Conservation (phyloP, 2,888 invertebrate species). For the Melitaea athalia region DNA sequence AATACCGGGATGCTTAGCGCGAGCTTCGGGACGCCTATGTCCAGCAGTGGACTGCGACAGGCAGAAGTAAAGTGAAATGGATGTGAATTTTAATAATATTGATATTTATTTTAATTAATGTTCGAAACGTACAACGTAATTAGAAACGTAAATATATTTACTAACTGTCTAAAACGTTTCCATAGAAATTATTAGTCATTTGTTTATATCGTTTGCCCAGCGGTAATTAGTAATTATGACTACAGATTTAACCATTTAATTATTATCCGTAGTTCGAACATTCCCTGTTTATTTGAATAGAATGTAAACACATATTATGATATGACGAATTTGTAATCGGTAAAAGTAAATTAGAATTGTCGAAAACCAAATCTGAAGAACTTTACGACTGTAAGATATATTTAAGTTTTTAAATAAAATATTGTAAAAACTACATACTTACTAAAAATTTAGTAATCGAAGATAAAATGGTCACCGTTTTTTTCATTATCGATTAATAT, state of each 20-base stretch:
- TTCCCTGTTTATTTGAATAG: not conserved
- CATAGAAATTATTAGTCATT: constrained; percentile 31
- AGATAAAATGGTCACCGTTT: too few relatives aligned
- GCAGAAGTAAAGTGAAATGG: too few relatives aligned
- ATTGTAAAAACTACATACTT: too few relatives aligned
- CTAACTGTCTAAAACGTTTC: constrained; percentile 21
- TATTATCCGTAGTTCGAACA: constrained; percentile 2
- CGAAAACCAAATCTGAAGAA: not conserved
- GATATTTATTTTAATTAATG: too few relatives aligned
- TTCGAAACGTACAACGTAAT: not conserved
- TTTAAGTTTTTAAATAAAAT: too few relatives aligned
- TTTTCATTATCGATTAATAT: too few relatives aligned
- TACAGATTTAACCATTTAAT: constrained; percentile 11
- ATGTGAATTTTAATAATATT: too few relatives aligned
- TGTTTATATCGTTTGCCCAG: constrained; percentile 26
- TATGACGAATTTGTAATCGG: not conserved
- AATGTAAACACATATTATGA: not conserved
- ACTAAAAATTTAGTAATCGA: too few relatives aligned
- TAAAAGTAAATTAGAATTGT: not conserved
- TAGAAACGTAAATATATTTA: constrained; percentile 6
- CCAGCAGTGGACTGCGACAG: too few relatives aligned
- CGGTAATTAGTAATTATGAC: constrained; percentile 22
- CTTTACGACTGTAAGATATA: too few relatives aligned
- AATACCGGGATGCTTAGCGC: too few relatives aligned
- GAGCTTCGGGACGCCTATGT: too few relatives aligned